phyloP scores from a whole-genome alignment of 2,113 vertebrate species.

The Leucopsar rothschildi region DNA sequence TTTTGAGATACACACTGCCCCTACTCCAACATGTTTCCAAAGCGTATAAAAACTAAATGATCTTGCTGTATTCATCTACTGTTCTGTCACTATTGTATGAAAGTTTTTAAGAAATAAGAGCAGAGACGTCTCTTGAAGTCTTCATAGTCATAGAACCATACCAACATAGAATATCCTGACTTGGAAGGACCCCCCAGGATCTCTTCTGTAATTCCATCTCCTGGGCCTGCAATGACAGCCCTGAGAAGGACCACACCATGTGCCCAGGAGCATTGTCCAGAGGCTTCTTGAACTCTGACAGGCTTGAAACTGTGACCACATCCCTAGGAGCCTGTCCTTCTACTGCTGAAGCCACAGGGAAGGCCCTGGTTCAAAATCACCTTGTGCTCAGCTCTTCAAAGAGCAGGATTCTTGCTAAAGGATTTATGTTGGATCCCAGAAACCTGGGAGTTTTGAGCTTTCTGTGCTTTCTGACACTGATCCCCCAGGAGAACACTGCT shows the following conservation, averaged over 20 bases:
- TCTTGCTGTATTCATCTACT: neutral
- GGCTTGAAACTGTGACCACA: neutral
- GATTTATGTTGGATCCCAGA: neutral
- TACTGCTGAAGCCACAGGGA: neutral
- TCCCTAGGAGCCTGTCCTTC: neutral
- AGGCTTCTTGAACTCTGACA: neutral
- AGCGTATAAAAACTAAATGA: neutral
- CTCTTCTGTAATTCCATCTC: neutral
- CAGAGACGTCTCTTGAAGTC: neutral
- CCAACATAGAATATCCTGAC: neutral
- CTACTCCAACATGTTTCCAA: neutral
- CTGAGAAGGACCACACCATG: too few relatives aligned
- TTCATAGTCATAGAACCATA: neutral
- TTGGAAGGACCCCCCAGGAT: neutral
- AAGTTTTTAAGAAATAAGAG: neutral
- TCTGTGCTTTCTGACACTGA: too few relatives aligned
- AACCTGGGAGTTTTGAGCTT: too few relatives aligned
- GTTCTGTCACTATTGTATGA: neutral
- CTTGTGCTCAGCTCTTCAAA: neutral
- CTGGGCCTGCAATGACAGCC: neutral
- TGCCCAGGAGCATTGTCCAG: accelerated
- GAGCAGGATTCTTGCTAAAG: neutral
- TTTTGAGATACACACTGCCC: neutral
- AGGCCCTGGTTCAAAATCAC: neutral
- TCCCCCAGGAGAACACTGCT: too few relatives aligned